Percentiles rank a stretch among this genome's conserved stretches.
Evolutionary conservation across 2,888 invertebrate species (phyloP).

Genomic region (Anodontia alba): DNA sequence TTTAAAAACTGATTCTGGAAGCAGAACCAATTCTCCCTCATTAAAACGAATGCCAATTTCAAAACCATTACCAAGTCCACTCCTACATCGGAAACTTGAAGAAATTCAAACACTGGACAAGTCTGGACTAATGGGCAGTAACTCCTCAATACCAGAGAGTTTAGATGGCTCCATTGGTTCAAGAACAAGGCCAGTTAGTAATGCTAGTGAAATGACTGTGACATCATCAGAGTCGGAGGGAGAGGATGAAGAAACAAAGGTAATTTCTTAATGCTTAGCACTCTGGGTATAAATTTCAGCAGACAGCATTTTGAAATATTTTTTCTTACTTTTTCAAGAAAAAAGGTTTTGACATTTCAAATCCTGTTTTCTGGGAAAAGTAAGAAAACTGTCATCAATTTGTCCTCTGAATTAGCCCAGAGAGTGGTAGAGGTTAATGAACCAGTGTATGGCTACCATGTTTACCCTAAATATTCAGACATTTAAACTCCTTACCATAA

Average conservation of each 20-base stretch:
- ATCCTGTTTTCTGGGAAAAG: too few relatives aligned
- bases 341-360: too few relatives aligned
- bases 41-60: conserved; percentile 24
- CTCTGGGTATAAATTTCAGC: too few relatives aligned
- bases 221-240: conserved; percentile 68
- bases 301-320: too few relatives aligned
- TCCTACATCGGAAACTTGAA: conserved; percentile 3
- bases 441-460: too few relatives aligned
- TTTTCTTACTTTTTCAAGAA: too few relatives aligned
- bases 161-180: conserved; percentile 32
- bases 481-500: neutral
- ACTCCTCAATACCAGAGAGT: conserved; percentile 36
- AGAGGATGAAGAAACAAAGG: conserved; percentile 69
- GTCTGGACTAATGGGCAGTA: conserved; percentile 33
- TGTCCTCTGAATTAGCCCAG: too few relatives aligned
- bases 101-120: conserved; percentile 41
- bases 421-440: too few relatives aligned
- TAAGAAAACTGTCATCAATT: too few relatives aligned
- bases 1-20: conserved; percentile 27
- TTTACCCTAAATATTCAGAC: neutral
- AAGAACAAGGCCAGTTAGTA: conserved; percentile 60
- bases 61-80: neutral
- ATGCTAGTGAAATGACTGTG: conserved; percentile 66
- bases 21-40: conserved; percentile 35
- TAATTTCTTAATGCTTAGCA: too few relatives aligned